Evolutionary conservation across 1,140 invertebrate genomes (phyloP), one percentile per base, ranked within the genome.

Genomic region (Eumeta japonica): DNA sequence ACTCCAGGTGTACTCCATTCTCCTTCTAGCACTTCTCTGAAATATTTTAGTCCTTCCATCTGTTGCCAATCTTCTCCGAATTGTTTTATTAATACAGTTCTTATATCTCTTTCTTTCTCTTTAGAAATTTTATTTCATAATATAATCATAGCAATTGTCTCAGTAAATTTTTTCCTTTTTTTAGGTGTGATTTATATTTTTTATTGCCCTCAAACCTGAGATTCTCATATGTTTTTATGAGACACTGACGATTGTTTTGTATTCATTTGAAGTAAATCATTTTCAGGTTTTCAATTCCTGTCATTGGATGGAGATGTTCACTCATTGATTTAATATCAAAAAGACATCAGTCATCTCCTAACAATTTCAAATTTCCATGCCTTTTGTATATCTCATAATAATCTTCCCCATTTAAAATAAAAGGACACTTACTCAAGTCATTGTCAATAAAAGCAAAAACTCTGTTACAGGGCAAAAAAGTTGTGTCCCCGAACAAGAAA

Each of bases 361-460:
- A 12, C 9, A 30, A 5, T 10, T 13, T 9, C 4, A 30, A 10
- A 10, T 30, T 4, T 30, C 28, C 28, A 30, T 10, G 12, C 4
- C 5, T 30, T 30, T 13, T n/a, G n/a, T n/a, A n/a, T n/a, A n/a
- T n/a, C n/a, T n/a, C n/a, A n/a, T n/a, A n/a, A n/a, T n/a, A n/a
- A n/a, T n/a, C n/a, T n/a, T n/a, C n/a, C n/a, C n/a, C n/a, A n/a
- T n/a, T n/a, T n/a, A n/a, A n/a, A n/a, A n/a, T n/a, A n/a, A n/a
- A n/a, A n/a, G n/a, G n/a, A n/a, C n/a, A n/a, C n/a, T n/a, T n/a
- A n/a, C n/a, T n/a, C n/a, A 35, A 14, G 3, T 35, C 34, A 10
- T 35, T 35, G 9, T 20, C 34, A 19, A 35, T 13, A 3, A 16
- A 5, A 3, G 17, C 34, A 35, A 35, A 35, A 11, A 35, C 34